Conservation (phyloP, 2,888 invertebrate genomes). For the Sphaeridia pumilis region DNA sequence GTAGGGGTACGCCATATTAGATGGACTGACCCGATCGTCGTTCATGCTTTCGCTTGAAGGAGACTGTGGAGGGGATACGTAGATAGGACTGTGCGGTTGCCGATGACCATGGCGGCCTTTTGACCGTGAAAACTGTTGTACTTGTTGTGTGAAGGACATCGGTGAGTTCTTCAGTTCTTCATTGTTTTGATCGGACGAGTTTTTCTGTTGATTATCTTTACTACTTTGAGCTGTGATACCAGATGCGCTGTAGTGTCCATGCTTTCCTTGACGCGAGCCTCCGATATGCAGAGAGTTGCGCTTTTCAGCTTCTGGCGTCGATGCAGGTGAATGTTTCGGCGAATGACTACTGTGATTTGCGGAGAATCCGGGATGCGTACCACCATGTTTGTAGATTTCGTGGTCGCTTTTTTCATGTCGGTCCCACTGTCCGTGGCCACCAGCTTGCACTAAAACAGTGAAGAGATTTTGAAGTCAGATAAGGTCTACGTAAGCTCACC, state of each 20-base stretch:
- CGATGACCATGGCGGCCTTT: conserved; percentile 52
- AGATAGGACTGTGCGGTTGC: conserved; percentile 60
- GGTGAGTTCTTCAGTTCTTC: conserved; percentile 42
- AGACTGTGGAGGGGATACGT: conserved; percentile 68
- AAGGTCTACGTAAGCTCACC: background rate
- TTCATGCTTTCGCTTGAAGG: conserved; percentile 43
- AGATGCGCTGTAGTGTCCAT: conserved; percentile 4
- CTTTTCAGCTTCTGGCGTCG: conserved; percentile 38
- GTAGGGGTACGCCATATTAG: conserved; percentile 15
- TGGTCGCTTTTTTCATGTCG: no score
- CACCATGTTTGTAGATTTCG: no score
- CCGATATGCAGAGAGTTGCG: conserved; percentile 33
- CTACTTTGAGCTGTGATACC: conserved; percentile 12
- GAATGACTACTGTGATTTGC: background rate
- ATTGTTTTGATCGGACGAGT: conserved; percentile 2
- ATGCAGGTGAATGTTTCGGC: conserved; percentile 39
- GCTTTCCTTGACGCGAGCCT: conserved; percentile 29
- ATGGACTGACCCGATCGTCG: conserved; percentile 32
- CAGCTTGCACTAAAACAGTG: background rate
- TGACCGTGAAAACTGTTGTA: conserved; percentile 67
- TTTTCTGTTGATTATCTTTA: conserved; percentile 8
- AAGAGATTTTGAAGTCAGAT: background rate
- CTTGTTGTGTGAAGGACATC: conserved; percentile 82
- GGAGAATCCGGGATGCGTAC: no score
- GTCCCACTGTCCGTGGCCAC: no score